Base-by-base conservation (phyloP, 2,113 vertebrate species). In the Dissostichus mawsoni region DNA sequence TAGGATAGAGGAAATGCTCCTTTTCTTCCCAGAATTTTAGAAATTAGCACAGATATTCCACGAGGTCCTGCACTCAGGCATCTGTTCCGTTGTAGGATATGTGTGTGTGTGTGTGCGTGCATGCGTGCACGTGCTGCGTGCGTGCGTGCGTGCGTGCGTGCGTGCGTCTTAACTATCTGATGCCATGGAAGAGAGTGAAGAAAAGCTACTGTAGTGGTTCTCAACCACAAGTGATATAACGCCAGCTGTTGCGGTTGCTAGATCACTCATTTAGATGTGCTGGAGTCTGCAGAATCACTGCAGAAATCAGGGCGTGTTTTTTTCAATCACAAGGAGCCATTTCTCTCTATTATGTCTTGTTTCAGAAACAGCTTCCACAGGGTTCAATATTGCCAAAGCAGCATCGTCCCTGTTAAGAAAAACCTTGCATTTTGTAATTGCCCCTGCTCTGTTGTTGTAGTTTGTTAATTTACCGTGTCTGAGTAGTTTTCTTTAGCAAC, bases 11-110 rank as follows among this genome's bases (percentile, higher is more conserved):
- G 57, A 83, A 74, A 61, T 6, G 3, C 12, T 68, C 20, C 29
- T 68, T 51, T 52, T 18, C 1, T 64, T 82, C 29, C 48, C 45
- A 55, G 50, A 61, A 75, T 83, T 79, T 78, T 69, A 41, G 36
- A 75, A 86, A 90, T 87, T 84, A 75, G 81, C 81, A 85, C 81
- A 90, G 47, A 66, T 71, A 83, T 78, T 90, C 88, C 89, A 78
- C 11, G 76, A 76, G 84, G 47, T 57, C 25, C 44, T 66, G 59
- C 59, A 59, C 70, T 74, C 73, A 62, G 59, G 82, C 88, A 81
- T 89, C 84, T 91, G 85, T 50, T 82, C 69, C 69, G 53, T 74
- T 70, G 80, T 45, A 20, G 62, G 11, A 69, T 73, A 3, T 80
- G 13, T 76, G 33, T 57, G 69, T 41, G 20, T 78, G 61, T 78